Conservation (phyloP, 1,140 invertebrate genomes). For the Aphelinus certus region DNA sequence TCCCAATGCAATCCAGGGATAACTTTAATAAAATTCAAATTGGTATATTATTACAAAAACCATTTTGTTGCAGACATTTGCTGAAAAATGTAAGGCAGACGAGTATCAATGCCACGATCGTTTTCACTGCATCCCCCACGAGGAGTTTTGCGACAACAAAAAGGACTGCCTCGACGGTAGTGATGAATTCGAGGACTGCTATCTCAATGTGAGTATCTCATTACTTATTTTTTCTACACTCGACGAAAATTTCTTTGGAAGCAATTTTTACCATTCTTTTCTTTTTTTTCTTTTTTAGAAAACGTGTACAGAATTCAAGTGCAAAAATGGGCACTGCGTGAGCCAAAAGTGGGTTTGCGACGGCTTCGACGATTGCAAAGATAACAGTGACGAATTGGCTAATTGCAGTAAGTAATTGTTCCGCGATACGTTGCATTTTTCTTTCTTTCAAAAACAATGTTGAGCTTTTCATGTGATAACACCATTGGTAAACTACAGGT, state of each 20-base stretch:
- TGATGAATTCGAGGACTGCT: constrained; percentile 73
- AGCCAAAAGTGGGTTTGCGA: constrained; percentile 73
- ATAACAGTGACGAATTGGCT: constrained; percentile 72
- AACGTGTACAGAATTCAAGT: constrained; percentile 63
- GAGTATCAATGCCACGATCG: constrained; percentile 68
- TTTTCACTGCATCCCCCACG: constrained; percentile 75
- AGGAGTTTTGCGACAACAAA: constrained; percentile 81
- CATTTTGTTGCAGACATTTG: constrained; percentile 49
- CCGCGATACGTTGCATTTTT: no score
- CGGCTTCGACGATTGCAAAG: constrained; percentile 71
- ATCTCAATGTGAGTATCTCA: constrained; percentile 13
- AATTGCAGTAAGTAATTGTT: constrained; percentile 69
- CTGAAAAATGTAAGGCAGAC: constrained; percentile 6
- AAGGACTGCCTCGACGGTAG: constrained; percentile 78
- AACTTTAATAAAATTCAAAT: no score
- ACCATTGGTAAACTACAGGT: constrained; percentile 1
- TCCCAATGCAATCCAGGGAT: no score
- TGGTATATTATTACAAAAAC: no score
- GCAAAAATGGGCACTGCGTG: constrained; percentile 72
- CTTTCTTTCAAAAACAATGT: no score
- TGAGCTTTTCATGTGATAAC: not conserved
- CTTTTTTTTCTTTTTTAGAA: constrained; percentile 25
- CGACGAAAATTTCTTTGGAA: no score
- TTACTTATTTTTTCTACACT: no score
- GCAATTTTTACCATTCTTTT: not conserved